Percentiles rank a stretch among this genome's conserved stretches.
phyloP scores from a whole-genome alignment of 2,888 invertebrate genomes.

The Parnassius orleans region DNA sequence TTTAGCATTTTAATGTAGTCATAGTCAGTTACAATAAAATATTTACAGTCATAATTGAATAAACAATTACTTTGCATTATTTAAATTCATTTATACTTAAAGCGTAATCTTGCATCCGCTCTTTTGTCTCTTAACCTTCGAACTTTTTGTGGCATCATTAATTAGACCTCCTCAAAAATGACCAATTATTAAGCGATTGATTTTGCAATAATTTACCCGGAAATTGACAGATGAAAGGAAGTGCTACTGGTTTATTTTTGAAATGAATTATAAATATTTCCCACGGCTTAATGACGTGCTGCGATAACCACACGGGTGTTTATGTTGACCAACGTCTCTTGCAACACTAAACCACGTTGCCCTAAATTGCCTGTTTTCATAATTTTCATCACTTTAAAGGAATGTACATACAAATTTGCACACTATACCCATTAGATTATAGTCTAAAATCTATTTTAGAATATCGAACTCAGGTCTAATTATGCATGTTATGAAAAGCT shows the following conservation, averaged over 20 bases:
- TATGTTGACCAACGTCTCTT: conserved; percentile 12
- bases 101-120: neutral
- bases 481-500: conserved; percentile 7
- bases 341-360: conserved; percentile 12
- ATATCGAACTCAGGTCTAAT: neutral
- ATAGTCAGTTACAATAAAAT: too few relatives aligned
- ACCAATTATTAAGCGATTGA: neutral
- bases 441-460: neutral
- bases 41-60: neutral
- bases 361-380: conserved; percentile 6
- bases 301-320: conserved; percentile 4
- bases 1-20: too few relatives aligned
- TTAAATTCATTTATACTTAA: neutral
- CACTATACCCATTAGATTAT: neutral
- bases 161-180: neutral
- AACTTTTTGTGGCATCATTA: neutral
- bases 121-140: neutral
- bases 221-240: neutral
- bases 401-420: conserved; percentile 1
- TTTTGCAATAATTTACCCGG: neutral
- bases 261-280: neutral
- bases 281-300: conserved; percentile 4
- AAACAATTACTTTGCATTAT: neutral
- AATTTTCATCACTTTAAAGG: conserved; percentile 1
- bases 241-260: neutral